Base-by-base conservation (phyloP, 2,113 vertebrate species). In the Anser brachyrhynchus region DNA sequence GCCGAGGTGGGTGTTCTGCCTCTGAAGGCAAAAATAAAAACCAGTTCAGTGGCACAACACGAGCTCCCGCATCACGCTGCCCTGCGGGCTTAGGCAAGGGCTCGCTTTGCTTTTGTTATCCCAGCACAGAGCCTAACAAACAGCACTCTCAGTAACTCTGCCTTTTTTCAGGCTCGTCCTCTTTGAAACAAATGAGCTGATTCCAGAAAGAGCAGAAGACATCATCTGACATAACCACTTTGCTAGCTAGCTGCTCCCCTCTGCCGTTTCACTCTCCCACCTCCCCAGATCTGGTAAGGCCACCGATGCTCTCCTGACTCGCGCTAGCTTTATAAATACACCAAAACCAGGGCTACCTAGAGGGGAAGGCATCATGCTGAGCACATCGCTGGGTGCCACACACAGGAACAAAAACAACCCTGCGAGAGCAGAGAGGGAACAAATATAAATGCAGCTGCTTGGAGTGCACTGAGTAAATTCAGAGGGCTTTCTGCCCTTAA, bases 131-230 rank as follows among this genome's bases (percentile, higher is more conserved):
- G 57, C 43, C 43, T 55, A 54, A 69, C 87, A 85, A 91, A 81
- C 69, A 62, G 76, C 61, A 16, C 35, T 18, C 31, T 11, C 44
- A 4, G 54, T 23, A 74, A 62, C 43, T 33, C 58, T 66, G 76
- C 70, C 61, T 43, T 75, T 75, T 89, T 64, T 69, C 11, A 2
- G 55, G 64, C 84, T 86, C 59, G 19, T 65, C 75, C 85, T 92
- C 75, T 70, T 88, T 39, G 11, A 82, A 97, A 87, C 76, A 66
- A 76, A 88, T 17, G 51, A 90, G 66, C 52, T 26, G 43, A 81
- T 61, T 85, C 78, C 71, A 87, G 78, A 90, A 85, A 93, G 77
- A 84, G 78, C 64, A 73, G 43, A 77, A 84, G 49, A 73, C 31
- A 67, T 37, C 23, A 71, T 22, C 64, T 80, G 59, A 73, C 37